phyloP scores from a whole-genome alignment of 1,140 invertebrate genomes.

The Eubasilissa regina region DNA sequence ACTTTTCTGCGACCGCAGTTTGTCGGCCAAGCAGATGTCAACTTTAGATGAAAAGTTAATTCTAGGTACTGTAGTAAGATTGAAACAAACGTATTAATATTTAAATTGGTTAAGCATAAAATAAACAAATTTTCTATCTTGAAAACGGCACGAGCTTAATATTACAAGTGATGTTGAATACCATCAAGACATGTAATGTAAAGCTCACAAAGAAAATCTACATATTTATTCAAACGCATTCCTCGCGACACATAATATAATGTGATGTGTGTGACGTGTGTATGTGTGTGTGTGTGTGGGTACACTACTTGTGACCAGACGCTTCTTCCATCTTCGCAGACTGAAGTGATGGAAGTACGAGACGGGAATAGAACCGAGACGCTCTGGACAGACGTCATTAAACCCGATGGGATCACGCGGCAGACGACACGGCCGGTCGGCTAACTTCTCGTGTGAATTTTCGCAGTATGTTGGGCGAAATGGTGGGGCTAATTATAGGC shows the following conservation, averaged over 20 bases:
- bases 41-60: too few species aligned
- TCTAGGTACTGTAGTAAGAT: too few species aligned
- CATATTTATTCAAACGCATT: slow-evolving; percentile 14
- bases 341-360: slow-evolving; percentile 9
- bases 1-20: too few species aligned
- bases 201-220: neutral
- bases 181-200: too few species aligned
- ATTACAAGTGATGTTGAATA: too few species aligned
- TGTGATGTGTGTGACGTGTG: too few species aligned
- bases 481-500: slow-evolving; percentile 13
- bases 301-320: neutral
- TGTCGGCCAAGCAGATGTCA: too few species aligned
- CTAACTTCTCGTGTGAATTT: slow-evolving; percentile 1
- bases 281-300: neutral
- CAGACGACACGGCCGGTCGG: neutral
- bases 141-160: too few species aligned
- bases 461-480: slow-evolving; percentile 8
- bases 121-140: too few species aligned
- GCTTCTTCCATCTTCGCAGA: slow-evolving; percentile 20
- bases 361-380: slow-evolving; percentile 33
- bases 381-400: slow-evolving; percentile 37
- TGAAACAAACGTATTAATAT: too few species aligned
- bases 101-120: too few species aligned
- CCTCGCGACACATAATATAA: neutral
- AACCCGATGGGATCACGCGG: slow-evolving; percentile 25